A percentile compares a stretch with the other conserved stretches of the same genome.
These are phyloP conservation scores for Venusia cambrica DNA, from an alignment of 2,888 invertebrate genomes.

Conservation along the genomic window DNA sequence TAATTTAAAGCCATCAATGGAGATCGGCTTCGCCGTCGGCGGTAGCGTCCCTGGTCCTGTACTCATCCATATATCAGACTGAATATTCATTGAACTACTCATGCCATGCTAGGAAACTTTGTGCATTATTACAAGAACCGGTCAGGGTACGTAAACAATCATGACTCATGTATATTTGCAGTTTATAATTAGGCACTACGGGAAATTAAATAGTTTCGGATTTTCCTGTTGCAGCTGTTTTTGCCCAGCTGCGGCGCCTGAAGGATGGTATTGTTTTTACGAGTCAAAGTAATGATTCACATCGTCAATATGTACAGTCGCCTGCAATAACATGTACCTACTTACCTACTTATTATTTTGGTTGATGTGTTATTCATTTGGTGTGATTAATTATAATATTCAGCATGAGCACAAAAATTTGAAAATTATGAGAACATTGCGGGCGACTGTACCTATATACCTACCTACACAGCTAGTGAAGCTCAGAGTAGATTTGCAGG, in stretches of 20 bases:
- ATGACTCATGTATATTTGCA: conserved; percentile 51
- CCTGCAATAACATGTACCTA: too few species aligned
- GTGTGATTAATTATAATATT: too few species aligned
- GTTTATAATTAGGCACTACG: conserved; percentile 39
- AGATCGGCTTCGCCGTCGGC: too few species aligned
- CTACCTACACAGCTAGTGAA: too few species aligned
- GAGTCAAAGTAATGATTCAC: conserved; percentile 24
- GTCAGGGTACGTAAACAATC: conserved; percentile 49
- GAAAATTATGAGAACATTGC: too few species aligned
- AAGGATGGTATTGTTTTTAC: conserved; percentile 21
- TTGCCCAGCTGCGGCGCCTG: conserved; percentile 26
- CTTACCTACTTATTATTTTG: too few species aligned
- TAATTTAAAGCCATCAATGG: too few species aligned
- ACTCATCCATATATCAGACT: conserved; percentile 40
- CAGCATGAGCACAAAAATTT: too few species aligned
- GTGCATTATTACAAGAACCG: conserved; percentile 56
- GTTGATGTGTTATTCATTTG: too few species aligned
- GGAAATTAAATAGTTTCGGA: conserved; percentile 40
- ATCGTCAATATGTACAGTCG: conserved; percentile 20
- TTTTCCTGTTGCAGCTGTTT: conserved; percentile 44
- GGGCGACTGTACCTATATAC: too few species aligned
- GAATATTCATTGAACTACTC: conserved; percentile 49
- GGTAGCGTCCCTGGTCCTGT: too few species aligned
- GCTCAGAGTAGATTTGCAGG: too few species aligned
- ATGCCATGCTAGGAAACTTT: conserved; percentile 59